Percentiles rank a stretch among this genome's conserved stretches.
phyloP scores from a whole-genome alignment of 1,140 invertebrate species.

The Orchestia grillus region DNA sequence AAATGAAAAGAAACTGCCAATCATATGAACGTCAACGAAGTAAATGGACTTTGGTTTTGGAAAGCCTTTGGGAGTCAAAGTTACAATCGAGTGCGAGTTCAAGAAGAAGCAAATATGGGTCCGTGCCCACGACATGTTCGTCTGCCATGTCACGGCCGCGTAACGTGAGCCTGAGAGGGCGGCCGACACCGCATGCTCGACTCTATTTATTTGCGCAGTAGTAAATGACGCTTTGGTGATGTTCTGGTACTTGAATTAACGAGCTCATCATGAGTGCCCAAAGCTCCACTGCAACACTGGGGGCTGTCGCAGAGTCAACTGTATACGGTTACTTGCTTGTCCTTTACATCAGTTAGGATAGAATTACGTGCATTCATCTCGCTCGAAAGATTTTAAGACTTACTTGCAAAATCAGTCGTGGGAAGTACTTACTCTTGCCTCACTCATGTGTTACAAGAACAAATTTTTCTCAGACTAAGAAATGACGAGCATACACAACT shows the following conservation, averaged over 20 bases:
- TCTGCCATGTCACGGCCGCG: neutral
- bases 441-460: neutral
- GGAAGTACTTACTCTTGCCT: neutral
- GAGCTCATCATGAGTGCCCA: neutral
- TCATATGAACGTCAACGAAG: neutral
- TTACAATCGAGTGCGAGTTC: neutral
- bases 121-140: neutral
- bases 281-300: neutral
- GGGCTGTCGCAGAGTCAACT: neutral
- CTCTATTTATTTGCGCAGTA: constrained; percentile 8
- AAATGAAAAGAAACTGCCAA: neutral
- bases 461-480: no score
- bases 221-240: neutral
- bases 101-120: neutral
- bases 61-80: neutral
- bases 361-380: neutral
- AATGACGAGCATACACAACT: no score
- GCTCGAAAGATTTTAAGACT: neutral
- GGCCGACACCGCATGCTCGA: neutral
- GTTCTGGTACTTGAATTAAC: neutral
- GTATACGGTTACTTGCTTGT: neutral
- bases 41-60: neutral
- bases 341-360: neutral
- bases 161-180: neutral
- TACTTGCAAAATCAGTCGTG: neutral